Evolutionary conservation across 2,888 invertebrate species (phyloP), one percentile per base, ranked within the genome.

Genomic region (Cenopis cana): DNA sequence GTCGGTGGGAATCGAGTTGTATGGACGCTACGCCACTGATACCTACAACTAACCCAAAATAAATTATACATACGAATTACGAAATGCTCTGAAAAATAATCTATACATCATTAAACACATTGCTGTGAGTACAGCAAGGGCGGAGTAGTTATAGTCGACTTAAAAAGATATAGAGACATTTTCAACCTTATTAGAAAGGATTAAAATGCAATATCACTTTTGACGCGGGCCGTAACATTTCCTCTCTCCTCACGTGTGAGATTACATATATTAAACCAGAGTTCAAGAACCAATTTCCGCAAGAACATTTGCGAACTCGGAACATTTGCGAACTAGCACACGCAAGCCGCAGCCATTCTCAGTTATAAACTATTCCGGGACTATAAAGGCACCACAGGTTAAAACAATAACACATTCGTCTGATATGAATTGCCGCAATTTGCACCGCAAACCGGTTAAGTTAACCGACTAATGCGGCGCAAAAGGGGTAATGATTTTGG

Each of bases 331-430:
- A n/a, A 57, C 54, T 64, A 17, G 68, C 54, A 70, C 64, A 49
- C 17, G 36, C 50, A 14, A 62, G 38, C 56, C 64, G 17, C 62
- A 68, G 20, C 62, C 62, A 49, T 72, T 74, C 57, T 46, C 56
- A 66, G 59, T 67, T 52, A 65, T 66, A 72, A 64, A 55, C 67
- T 50, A 62, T 62, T 62, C 24, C 14, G 75, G 76, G 74, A 76
- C 79, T 76, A 83, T 85, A 86, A 87, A 85, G 76, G 80, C 76
- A 80, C 80, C 81, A 79, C 81, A 79, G 83, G 83, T 85, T 87
- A 85, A 90, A 89, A 91, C 89, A 90, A 90, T 90, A 89, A 88
- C 83, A 81, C 88, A 88, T 89, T 89, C 82, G 79, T 77, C 73
- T 60, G 74, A 82, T 83, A 89, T 86, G 83, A 80, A 85, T 81